A percentile compares a stretch with the other conserved stretches of the same genome.
Conservation (phyloP, 2,113 vertebrate species). For the Chunga burmeisteri region DNA sequence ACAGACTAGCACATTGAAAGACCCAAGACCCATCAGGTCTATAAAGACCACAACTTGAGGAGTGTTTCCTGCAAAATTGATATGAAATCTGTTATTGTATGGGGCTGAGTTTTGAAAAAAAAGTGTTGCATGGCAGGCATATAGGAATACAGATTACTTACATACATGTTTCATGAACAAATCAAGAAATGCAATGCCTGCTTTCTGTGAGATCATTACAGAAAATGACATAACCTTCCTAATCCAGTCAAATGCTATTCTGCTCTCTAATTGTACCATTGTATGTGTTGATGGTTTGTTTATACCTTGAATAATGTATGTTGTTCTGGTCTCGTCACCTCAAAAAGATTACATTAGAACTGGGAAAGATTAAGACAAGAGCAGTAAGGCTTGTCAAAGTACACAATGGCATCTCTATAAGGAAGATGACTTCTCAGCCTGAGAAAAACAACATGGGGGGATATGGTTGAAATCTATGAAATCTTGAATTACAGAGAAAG, state of each 20-base stretch:
- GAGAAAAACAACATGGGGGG: background rate
- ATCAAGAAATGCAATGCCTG: background rate
- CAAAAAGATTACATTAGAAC: background rate
- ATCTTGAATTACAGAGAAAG: background rate
- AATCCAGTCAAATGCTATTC: background rate
- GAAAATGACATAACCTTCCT: background rate
- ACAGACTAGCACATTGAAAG: background rate
- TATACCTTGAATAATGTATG: background rate
- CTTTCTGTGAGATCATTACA: background rate
- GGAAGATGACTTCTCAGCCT: background rate
- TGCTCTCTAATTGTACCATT: background rate
- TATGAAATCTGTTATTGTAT: background rate
- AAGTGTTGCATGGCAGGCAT: background rate
- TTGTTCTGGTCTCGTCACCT: background rate
- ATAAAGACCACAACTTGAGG: background rate
- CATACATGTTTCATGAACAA: background rate
- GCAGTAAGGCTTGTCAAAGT: background rate
- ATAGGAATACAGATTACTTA: background rate
- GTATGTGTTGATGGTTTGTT: background rate
- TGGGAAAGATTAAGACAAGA: background rate
- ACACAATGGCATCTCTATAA: background rate
- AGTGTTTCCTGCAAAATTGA: background rate
- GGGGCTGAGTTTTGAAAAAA: background rate
- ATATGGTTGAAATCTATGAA: background rate
- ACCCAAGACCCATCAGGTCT: background rate